Base-by-base conservation (phyloP, 2,113 vertebrate genomes). In the Nerophis lumbriciformis region DNA sequence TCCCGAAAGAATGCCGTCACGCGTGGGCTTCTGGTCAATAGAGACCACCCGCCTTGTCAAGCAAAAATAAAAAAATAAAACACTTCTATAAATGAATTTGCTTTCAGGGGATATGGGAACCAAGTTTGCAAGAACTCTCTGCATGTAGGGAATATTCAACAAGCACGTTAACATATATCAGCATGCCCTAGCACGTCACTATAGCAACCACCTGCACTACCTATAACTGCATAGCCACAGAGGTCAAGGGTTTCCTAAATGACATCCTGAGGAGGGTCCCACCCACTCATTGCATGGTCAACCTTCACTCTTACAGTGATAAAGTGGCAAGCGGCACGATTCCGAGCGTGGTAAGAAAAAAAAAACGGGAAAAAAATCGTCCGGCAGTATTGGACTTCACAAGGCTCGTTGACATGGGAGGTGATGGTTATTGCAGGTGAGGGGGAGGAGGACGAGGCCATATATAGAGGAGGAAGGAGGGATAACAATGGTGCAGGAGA, bases 231-330 rank as follows among this genome's bases (percentile, higher is more conserved):
- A 45, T 12, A 2, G 14, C 63, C 8, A 48, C 60, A 62, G 91
- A 90, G 81, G 86, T 88, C 83, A 89, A 81, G 28, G 11, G 61
- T 79, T 88, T 90, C 82, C 66, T 64, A 81, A 85, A 86, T 83
- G 82, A 87, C 82, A 78, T 82, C 63, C 53, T 69, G 4, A 77
- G 53, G 52, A 72, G 49, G 15, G 65, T 44, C 28, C 37, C 72
- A 67, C 68, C 68, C 61, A 66, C 76, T 66, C 70, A 0, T 48
- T 61, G 60, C 54, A 56, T 37, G 14, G 15, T 45, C 69, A 53
- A 62, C 66, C 72, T 61, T 19, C 48, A 44, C 16, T 12, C 6
- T 19, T 21, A 8, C 53, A 72, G 54, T 48, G n/a, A 68, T 71
- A 61, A 77, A 77, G 76, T 38, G 28, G 1, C 1, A 28, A 28